phyloP scores from a whole-genome alignment of 2,888 invertebrate species.

The Scrobipalpa atriplicella region DNA sequence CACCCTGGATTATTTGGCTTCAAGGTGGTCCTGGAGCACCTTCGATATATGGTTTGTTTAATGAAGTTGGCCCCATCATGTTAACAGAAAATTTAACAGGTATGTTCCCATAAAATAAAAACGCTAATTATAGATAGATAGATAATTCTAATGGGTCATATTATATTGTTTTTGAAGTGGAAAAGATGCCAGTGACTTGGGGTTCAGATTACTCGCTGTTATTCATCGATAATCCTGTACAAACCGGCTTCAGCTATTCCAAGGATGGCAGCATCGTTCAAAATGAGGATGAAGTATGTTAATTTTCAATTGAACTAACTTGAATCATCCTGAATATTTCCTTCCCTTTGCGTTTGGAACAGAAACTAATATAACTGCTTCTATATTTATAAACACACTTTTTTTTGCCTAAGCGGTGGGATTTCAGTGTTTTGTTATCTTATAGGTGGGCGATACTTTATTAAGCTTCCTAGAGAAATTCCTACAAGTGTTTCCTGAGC shows the following conservation, averaged over 20 bases:
- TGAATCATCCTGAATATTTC: no score
- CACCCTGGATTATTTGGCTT: slow-evolving; percentile 90
- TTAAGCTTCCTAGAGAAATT: slow-evolving; percentile 83
- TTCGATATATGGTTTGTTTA: slow-evolving; percentile 64
- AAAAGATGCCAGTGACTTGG: slow-evolving; percentile 37
- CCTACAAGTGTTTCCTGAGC: slow-evolving; percentile 83
- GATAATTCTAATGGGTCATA: no score
- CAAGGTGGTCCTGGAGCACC: slow-evolving; percentile 92
- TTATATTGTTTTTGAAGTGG: not conserved
- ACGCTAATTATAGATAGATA: no score
- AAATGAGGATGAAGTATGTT: slow-evolving; percentile 9
- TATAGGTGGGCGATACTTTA: slow-evolving; percentile 46
- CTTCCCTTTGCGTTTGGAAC: no score
- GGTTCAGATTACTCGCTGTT: slow-evolving; percentile 15
- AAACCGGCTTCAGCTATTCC: slow-evolving; percentile 27
- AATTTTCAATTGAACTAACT: no score
- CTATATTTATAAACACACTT: no score
- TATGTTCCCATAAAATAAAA: not conserved
- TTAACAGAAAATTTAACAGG: not conserved
- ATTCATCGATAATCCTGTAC: slow-evolving; percentile 15
- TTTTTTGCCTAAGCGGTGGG: no score
- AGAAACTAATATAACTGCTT: no score
- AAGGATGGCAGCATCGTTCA: not conserved
- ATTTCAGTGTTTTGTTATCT: not conserved
- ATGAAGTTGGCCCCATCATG: slow-evolving; percentile 51